phyloP scores from a whole-genome alignment of 2,888 invertebrate species.

The Protodeltote pygarga region DNA sequence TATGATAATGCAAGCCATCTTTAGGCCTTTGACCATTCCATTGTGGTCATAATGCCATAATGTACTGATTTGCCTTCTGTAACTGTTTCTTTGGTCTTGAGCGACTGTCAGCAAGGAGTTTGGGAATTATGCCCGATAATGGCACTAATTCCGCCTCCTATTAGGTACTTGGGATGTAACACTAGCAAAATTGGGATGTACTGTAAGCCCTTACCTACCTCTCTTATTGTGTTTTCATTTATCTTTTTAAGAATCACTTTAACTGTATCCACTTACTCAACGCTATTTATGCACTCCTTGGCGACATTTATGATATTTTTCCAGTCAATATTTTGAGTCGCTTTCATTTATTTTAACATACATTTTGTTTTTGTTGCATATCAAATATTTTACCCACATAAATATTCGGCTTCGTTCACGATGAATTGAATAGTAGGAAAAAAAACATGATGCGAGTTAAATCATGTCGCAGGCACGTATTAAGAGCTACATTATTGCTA shows the following conservation, averaged over 20 bases:
- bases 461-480: slow-evolving; percentile 48
- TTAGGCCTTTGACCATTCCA: too few relatives aligned
- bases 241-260: slow-evolving; percentile 1
- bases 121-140: too few relatives aligned
- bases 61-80: too few relatives aligned
- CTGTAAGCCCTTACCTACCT: too few relatives aligned
- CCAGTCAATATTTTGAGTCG: slow-evolving; percentile 36
- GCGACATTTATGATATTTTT: slow-evolving; percentile 26
- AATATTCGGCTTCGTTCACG: slow-evolving; percentile 38
- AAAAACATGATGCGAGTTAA: slow-evolving; percentile 46
- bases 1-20: too few relatives aligned
- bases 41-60: too few relatives aligned
- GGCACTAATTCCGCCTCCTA: too few relatives aligned
- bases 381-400: slow-evolving; percentile 42
- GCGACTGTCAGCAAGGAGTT: too few relatives aligned
- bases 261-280: slow-evolving; percentile 1
- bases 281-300: slow-evolving; percentile 12
- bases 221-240: slow-evolving; percentile 1
- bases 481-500: slow-evolving; percentile 56
- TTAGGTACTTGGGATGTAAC: too few relatives aligned
- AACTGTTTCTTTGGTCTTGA: too few relatives aligned
- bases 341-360: slow-evolving; percentile 43
- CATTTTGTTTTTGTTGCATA: slow-evolving; percentile 37
- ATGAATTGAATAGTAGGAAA: slow-evolving; percentile 49
- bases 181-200: too few relatives aligned